Percentiles rank a stretch among this genome's conserved stretches.
phyloP scores from a whole-genome alignment of 2,113 vertebrate genomes.

The Sceloporus tristichus region DNA sequence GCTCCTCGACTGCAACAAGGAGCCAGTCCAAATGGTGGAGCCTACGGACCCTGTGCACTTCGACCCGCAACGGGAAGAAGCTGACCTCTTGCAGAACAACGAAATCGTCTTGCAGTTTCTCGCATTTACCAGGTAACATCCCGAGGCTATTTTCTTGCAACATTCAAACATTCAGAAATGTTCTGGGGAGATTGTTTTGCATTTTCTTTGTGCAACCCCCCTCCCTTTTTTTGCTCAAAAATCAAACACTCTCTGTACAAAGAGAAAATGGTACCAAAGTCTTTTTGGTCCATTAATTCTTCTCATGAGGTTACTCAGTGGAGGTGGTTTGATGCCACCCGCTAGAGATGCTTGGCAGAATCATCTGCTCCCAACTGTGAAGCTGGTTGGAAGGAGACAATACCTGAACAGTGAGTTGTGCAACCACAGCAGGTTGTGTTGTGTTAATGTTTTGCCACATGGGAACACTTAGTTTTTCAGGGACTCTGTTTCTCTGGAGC shows the following conservation, averaged over 20 bases:
- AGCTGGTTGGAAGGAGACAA: too few species aligned
- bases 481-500: neutral
- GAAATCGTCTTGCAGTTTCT: slow-evolving; percentile 92
- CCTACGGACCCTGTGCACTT: slow-evolving; percentile 76
- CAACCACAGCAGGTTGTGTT: neutral
- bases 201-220: too few species aligned
- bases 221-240: too few species aligned
- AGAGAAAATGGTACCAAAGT: too few species aligned
- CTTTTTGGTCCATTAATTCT: too few species aligned
- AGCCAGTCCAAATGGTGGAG: slow-evolving; percentile 82
- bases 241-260: too few species aligned
- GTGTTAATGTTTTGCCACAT: too few species aligned
- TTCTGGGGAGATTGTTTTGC: too few species aligned
- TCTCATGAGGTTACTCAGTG: too few species aligned
- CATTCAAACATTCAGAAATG: too few species aligned
- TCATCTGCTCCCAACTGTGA: too few species aligned
- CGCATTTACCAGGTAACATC: slow-evolving; percentile 88
- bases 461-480: neutral
- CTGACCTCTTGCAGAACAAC: slow-evolving; percentile 85
- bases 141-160: neutral
- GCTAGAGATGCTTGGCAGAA: neutral
- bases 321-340: neutral
- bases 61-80: slow-evolving; percentile 83
- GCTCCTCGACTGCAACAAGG: slow-evolving; percentile 80
- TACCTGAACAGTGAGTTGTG: neutral